phyloP scores from a whole-genome alignment of 1,140 invertebrate species.

The Elymnias hypermnestra region DNA sequence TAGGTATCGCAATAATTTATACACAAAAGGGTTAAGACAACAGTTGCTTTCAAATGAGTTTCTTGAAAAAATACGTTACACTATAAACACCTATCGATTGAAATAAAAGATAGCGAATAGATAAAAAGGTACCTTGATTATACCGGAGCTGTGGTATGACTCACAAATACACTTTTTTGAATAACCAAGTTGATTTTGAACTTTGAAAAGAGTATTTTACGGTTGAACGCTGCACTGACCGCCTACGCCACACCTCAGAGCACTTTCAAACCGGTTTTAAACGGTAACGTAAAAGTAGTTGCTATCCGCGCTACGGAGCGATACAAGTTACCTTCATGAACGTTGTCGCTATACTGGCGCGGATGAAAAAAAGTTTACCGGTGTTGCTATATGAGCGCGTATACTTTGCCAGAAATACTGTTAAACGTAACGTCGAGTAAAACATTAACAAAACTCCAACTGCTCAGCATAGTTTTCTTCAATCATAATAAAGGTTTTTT shows the following conservation, averaged over 20 bases:
- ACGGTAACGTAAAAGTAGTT: constrained; percentile 45
- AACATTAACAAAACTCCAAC: no score
- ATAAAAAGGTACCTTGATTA: constrained; percentile 28
- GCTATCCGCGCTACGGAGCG: constrained; percentile 16
- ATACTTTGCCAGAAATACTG: constrained; percentile 11
- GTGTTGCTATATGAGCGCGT: no score
- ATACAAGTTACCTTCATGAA: constrained; percentile 23
- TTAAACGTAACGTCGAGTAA: neutral
- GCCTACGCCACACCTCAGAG: constrained; percentile 44
- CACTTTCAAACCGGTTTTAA: constrained; percentile 46
- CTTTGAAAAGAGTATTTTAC: constrained; percentile 39
- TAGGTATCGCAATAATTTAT: neutral
- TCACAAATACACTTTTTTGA: constrained; percentile 31
- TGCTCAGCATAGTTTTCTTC: no score
- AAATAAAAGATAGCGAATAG: constrained; percentile 8
- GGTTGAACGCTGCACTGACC: constrained; percentile 39
- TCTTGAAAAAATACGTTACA: constrained; percentile 1
- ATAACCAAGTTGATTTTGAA: constrained; percentile 39
- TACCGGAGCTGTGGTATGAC: constrained; percentile 15
- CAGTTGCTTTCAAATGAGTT: neutral
- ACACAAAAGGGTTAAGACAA: neutral
- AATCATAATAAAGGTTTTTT: no score
- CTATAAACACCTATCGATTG: constrained; percentile 6
- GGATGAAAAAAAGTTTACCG: constrained; percentile 19
- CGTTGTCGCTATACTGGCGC: constrained; percentile 29